phyloP scores from a whole-genome alignment of 2,113 vertebrate species.

The Nesogale talazaci region DNA sequence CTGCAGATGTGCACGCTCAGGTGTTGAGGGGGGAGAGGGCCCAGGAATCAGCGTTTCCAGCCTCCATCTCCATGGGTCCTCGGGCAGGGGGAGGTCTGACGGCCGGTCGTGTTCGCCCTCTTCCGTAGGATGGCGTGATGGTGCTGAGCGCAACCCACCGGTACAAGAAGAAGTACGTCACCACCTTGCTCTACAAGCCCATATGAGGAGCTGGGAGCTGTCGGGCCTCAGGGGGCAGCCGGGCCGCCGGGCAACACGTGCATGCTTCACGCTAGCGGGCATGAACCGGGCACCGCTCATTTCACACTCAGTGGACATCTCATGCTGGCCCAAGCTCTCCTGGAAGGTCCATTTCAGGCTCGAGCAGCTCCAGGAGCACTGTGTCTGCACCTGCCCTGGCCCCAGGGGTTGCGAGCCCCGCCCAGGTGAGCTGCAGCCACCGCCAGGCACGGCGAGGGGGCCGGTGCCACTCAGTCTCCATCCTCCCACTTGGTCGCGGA shows the following conservation, averaged over 20 bases:
- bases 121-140: conserved; percentile 96
- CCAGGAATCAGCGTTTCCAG: too few species aligned
- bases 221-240: not conserved
- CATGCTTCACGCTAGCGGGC: conserved; percentile 73
- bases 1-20: not conserved
- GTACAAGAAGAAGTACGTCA: conserved; percentile 99
- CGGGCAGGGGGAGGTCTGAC: rapidly evolving
- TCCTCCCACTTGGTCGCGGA: not conserved
- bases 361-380: conserved; percentile 53
- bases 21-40: not conserved
- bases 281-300: conserved; percentile 62
- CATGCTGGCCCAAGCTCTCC: conserved; percentile 58
- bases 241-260: conserved; percentile 27
- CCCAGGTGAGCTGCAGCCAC: not conserved
- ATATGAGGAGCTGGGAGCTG: conserved; percentile 86
- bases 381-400: not conserved
- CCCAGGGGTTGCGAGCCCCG: not conserved
- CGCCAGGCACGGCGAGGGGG: rapidly evolving
- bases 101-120: conserved; percentile 18
- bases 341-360: conserved; percentile 71
- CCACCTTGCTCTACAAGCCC: conserved; percentile 98
- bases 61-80: not conserved
- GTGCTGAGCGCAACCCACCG: conserved; percentile 98
- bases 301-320: conserved; percentile 77
- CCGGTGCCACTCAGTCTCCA: rapidly evolving